Conservation (phyloP, 2,888 invertebrate genomes). For the Rotaria magnacalcarata region DNA sequence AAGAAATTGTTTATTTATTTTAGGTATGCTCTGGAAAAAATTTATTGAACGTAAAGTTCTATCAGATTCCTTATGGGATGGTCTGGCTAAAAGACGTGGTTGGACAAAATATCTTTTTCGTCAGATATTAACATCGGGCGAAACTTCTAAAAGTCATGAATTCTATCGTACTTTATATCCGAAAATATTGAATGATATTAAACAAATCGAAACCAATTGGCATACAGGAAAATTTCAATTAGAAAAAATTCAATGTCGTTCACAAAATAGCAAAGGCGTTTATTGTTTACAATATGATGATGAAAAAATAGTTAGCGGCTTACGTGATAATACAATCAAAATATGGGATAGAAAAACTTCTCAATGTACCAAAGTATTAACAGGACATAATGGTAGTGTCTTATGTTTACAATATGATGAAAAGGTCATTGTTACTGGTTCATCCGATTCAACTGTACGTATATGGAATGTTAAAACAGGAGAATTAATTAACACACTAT, state of each 20-base stretch:
- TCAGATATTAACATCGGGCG: not conserved
- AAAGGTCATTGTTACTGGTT: constrained; percentile 94
- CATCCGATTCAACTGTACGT: constrained; percentile 88
- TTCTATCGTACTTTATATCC: constrained; percentile 94
- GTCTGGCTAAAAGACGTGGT: constrained; percentile 85
- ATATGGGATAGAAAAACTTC: constrained; percentile 93
- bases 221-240: constrained; percentile 88
- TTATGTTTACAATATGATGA: constrained; percentile 98
- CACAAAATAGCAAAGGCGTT: constrained; percentile 98
- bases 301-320: constrained; percentile 93
- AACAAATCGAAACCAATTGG: constrained; percentile 96
- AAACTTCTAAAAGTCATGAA: constrained; percentile 35
- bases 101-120: constrained; percentile 64
- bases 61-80: constrained; percentile 91
- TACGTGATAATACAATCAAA: constrained; percentile 98
- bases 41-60: constrained; percentile 92
- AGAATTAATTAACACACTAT: constrained; percentile 92
- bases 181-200: constrained; percentile 75
- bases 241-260: constrained; percentile 93
- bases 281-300: constrained; percentile 99
- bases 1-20: not conserved
- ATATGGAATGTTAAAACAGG: constrained; percentile 96
- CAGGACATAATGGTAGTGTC: constrained; percentile 96
- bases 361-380: constrained; percentile 84
- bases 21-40: constrained; percentile 80